Conservation (phyloP, 2,113 vertebrate species). For the Sphyrna mokarran region DNA sequence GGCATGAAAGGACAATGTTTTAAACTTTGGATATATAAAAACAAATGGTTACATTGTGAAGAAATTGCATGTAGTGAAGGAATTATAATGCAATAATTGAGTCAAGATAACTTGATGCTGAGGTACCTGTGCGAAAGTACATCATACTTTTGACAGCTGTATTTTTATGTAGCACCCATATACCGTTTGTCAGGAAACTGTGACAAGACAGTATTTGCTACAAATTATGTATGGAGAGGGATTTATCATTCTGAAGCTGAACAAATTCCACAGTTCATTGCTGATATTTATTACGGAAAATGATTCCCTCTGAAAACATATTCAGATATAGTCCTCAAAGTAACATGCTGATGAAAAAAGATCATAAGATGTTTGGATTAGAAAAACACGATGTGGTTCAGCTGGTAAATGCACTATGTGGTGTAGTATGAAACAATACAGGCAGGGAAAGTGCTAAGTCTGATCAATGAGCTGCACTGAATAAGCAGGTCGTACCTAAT, state of each 20-base stretch:
- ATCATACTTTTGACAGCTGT: neutral
- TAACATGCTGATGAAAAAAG: neutral
- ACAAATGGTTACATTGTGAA: neutral
- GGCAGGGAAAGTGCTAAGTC: neutral
- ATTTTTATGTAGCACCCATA: neutral
- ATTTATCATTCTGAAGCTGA: neutral
- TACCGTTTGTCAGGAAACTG: neutral
- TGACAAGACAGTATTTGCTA: neutral
- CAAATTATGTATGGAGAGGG: neutral
- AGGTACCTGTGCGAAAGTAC: neutral
- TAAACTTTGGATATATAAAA: neutral
- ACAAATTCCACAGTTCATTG: neutral
- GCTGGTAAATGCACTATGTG: neutral
- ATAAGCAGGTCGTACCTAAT: neutral
- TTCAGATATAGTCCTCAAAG: neutral
- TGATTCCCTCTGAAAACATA: neutral
- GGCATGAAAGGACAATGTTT: neutral
- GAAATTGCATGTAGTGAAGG: neutral
- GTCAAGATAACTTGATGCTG: neutral
- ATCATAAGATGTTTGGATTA: neutral
- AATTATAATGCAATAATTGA: neutral
- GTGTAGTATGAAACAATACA: neutral
- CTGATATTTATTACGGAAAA: neutral
- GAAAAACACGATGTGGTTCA: neutral
- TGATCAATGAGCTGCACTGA: neutral